Base-by-base conservation (phyloP, 1,140 invertebrate species). In the Neomicropteryx cornuta region DNA sequence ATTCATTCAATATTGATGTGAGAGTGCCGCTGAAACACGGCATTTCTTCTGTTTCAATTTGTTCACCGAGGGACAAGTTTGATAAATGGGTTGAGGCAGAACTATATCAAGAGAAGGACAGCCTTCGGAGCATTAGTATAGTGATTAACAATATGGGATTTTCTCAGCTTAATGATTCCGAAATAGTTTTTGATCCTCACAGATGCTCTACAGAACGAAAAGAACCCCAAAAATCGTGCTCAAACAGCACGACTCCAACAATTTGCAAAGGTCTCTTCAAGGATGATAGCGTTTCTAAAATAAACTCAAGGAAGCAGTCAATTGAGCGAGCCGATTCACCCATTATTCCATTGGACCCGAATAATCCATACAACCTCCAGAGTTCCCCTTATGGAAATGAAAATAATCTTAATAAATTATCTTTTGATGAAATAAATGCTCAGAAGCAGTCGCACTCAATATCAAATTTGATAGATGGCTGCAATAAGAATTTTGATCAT, bases 191-290 rank as follows among this genome's bases (percentile, higher is more conserved):
- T 41, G 57, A 59, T 33, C 64, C 66, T 3, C 59, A 58, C 51
- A 52, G 60, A 47, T 66, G 56, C 47, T 69, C 66, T 4, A 69
- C 64, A 4, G 66, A 69, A 48, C 53, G 49, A 35, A 69, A 69
- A 48, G 34, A 11, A 35, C 55, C 8, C 51, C 52, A 0, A 63
- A 56, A 52, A 36, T 55, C 3, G 53, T 59, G 38, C 58, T 56
- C 44, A 60, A 65, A 23, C 56, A 55, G 13, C 55, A 61, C 23
- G 56, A 62, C 20, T 41, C 61, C 6, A 45, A 56, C 18, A 56
- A 66, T n/a, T 18, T 53, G 29, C 13, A 16, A 37, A 5, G 29
- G 61, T 17, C 39, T 45, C 4, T 49, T 56, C 35, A 8, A 41
- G 2, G 60, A 55, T 31, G 21, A 14, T 11, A 11, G 24, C 29